These are phyloP conservation scores for Oncopodura yosiiana DNA, from an alignment of 1,140 invertebrate species.

Conservation along the genomic window DNA sequence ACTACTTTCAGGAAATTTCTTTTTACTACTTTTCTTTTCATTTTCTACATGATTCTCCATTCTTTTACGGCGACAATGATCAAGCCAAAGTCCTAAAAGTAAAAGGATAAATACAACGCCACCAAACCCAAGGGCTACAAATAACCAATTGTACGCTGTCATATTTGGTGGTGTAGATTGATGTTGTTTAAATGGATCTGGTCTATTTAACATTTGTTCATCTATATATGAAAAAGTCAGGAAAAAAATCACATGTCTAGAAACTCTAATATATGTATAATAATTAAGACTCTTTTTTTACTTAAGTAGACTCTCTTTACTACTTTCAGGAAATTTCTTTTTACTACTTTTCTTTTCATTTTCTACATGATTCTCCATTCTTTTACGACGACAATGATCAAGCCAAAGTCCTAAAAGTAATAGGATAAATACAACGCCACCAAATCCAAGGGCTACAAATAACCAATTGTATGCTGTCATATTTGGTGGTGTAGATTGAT, in stretches of 20 bases:
- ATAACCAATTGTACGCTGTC: constrained; percentile 13
- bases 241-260: too few relatives aligned
- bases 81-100: constrained; percentile 2
- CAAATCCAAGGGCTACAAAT: constrained; percentile 12
- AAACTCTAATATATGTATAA: too few relatives aligned
- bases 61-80: constrained; percentile 2
- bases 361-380: background rate
- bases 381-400: constrained; percentile 5
- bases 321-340: too few relatives aligned
- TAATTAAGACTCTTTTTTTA: too few relatives aligned
- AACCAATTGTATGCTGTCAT: constrained; percentile 10
- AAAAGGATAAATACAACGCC: constrained; percentile 16
- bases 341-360: background rate
- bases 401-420: constrained; percentile 7
- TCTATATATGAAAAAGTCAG: background rate
- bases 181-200: background rate
- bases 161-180: background rate
- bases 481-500: background rate
- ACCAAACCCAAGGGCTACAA: constrained; percentile 12
- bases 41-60: background rate
- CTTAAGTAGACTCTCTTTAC: too few relatives aligned
- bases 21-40: background rate
- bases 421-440: constrained; percentile 12
- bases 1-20: too few relatives aligned
- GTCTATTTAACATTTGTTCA: background rate